Conservation (phyloP, 2,113 vertebrate genomes). For the Chaetops frenatus region DNA sequence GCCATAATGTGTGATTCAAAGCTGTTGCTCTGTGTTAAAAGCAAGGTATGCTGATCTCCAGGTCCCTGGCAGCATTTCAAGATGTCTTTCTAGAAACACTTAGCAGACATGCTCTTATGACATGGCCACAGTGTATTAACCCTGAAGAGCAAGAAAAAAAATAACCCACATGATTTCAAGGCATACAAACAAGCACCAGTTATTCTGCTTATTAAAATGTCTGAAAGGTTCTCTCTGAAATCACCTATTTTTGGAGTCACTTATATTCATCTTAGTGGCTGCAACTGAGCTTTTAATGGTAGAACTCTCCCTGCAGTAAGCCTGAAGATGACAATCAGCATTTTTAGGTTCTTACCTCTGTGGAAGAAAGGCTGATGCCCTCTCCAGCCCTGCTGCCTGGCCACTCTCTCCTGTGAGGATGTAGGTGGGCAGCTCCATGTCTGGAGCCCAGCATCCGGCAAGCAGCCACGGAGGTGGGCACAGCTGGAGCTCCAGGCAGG, state of each 20-base stretch:
- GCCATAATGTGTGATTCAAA: not conserved
- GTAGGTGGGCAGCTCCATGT: not conserved
- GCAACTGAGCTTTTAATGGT: not conserved
- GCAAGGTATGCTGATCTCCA: not conserved
- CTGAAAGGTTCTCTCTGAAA: not conserved
- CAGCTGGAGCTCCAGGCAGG: not conserved
- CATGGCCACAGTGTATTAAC: not conserved
- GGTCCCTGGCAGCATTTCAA: conserved; percentile 18
- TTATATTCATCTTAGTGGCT: not conserved
- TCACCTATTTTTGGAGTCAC: not conserved
- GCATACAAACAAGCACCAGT: not conserved
- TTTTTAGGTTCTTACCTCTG: not conserved
- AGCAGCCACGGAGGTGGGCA: not conserved
- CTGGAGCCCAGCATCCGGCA: not conserved
- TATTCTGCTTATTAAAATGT: not conserved
- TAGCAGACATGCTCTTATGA: not conserved
- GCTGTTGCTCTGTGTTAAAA: not conserved
- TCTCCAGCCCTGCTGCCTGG: accelerated
- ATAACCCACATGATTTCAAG: not conserved
- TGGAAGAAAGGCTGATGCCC: not conserved
- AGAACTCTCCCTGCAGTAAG: not conserved
- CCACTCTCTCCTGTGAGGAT: not conserved
- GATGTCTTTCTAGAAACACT: conserved; percentile 11
- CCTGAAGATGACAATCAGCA: not conserved
- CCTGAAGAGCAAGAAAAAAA: not conserved